Evolutionary conservation across 2,888 invertebrate genomes (phyloP).

Genomic region (Marronus borbonicus): DNA sequence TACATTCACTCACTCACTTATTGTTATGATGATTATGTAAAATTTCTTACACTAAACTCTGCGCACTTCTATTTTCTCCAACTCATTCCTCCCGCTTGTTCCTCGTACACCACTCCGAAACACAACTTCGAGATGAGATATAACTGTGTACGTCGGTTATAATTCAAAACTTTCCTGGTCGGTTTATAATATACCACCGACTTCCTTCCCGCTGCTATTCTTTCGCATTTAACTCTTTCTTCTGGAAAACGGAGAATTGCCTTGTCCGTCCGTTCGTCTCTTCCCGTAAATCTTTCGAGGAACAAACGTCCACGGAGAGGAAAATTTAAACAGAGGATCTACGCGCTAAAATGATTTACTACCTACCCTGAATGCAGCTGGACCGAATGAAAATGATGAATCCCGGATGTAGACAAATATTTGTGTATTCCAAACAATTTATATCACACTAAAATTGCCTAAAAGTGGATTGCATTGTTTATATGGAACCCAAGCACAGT

Average conservation of each 20-base stretch:
- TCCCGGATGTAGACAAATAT: slow-evolving; percentile 12
- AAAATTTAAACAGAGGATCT: slow-evolving; percentile 22
- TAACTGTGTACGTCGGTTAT: slow-evolving; percentile 38
- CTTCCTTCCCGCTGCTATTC: slow-evolving; percentile 36
- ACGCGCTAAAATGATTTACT: slow-evolving; percentile 5
- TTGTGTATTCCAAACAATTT: neutral
- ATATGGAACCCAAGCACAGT: too few species aligned
- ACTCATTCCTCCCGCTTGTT: slow-evolving; percentile 13
- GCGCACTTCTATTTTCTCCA: slow-evolving; percentile 9
- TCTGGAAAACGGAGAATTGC: slow-evolving; percentile 36
- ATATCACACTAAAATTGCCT: neutral
- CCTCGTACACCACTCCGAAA: slow-evolving; percentile 12
- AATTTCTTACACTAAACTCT: slow-evolving; percentile 41
- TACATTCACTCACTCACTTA: slow-evolving; percentile 33
- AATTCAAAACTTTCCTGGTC: slow-evolving; percentile 46
- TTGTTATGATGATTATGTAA: slow-evolving; percentile 47
- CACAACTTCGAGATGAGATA: slow-evolving; percentile 41
- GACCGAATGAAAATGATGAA: slow-evolving; percentile 3
- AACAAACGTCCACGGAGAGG: slow-evolving; percentile 10
- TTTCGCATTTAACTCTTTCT: slow-evolving; percentile 38
- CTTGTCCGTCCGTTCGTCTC: slow-evolving; percentile 5
- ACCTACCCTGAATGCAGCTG: neutral
- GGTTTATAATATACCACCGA: slow-evolving; percentile 45
- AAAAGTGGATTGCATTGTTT: neutral
- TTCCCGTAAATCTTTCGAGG: slow-evolving; percentile 23